Conservation (phyloP, 2,888 invertebrate genomes). For the Pristionchus exspectatus region DNA sequence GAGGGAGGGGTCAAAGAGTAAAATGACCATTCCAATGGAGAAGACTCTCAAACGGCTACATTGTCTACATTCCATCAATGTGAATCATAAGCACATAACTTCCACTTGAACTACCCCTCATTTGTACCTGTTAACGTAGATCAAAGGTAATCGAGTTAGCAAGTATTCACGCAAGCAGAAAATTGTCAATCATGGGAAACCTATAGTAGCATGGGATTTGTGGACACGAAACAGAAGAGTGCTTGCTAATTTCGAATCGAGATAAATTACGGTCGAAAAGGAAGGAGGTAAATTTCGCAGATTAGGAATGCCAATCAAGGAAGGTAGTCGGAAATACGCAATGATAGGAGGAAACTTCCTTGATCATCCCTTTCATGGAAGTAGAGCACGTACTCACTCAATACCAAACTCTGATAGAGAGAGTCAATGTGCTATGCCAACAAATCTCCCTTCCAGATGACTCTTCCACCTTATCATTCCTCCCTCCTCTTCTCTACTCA, state of each 20-base stretch:
- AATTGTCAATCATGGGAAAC: neutral
- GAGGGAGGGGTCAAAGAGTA: neutral
- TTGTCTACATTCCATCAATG: neutral
- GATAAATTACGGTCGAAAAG: neutral
- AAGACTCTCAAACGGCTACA: neutral
- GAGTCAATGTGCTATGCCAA: slow-evolving; percentile 11
- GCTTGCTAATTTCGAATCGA: neutral
- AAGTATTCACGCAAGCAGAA: neutral
- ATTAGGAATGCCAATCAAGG: neutral
- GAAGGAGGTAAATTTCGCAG: neutral
- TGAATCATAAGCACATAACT: slow-evolving; percentile 26
- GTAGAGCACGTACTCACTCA: neutral
- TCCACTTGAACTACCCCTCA: neutral
- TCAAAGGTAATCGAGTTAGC: slow-evolving; percentile 26
- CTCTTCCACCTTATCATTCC: neutral
- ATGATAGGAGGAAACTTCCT: slow-evolving; percentile 1
- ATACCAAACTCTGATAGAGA: neutral
- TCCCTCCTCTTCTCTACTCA: neutral
- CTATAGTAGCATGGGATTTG: neutral
- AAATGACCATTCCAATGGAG: neutral
- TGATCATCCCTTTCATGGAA: neutral
- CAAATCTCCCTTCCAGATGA: neutral
- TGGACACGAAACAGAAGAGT: neutral
- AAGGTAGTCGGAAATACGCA: neutral
- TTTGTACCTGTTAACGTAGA: neutral